These are phyloP conservation scores for Heliconius erato DNA, from an alignment of 2,888 invertebrate genomes.

Conservation along the genomic window DNA sequence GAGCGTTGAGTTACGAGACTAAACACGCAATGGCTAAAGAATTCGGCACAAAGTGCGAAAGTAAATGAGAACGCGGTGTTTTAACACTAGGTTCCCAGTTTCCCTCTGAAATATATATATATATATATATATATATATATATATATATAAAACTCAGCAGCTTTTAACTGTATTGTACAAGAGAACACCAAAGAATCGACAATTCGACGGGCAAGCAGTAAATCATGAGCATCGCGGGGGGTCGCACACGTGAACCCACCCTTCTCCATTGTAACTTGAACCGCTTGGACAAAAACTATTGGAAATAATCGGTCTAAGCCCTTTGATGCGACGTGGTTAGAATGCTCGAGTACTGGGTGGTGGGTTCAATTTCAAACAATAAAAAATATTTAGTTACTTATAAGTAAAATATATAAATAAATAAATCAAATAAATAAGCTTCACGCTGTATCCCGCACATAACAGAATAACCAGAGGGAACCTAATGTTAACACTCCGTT, in stretches of 20 bases:
- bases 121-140: too few species aligned
- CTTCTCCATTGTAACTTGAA: slow-evolving; percentile 47
- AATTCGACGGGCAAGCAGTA: slow-evolving; percentile 35
- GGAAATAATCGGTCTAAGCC: slow-evolving; percentile 3
- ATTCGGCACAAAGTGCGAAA: too few species aligned
- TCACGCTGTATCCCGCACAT: too few species aligned
- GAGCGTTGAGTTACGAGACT: not conserved
- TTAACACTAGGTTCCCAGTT: too few species aligned
- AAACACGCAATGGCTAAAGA: too few species aligned
- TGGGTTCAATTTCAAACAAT: not conserved
- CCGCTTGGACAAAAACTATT: slow-evolving; percentile 38
- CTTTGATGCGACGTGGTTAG: not conserved
- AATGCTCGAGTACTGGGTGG: not conserved
- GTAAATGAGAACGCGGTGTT: too few species aligned
- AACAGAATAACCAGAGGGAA: too few species aligned
- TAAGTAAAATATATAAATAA: too few species aligned
- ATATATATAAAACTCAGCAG: not conserved
- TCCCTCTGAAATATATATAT: too few species aligned
- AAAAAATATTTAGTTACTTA: too few species aligned
- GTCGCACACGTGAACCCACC: slow-evolving; percentile 43
- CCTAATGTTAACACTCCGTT: too few species aligned
- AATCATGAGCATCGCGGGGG: slow-evolving; percentile 44
- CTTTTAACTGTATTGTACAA: not conserved
- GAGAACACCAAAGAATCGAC: slow-evolving; percentile 33
- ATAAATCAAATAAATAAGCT: too few species aligned